Evolutionary conservation across 2,113 vertebrate species (phyloP).

Genomic region (Neodon shergylaensis): DNA sequence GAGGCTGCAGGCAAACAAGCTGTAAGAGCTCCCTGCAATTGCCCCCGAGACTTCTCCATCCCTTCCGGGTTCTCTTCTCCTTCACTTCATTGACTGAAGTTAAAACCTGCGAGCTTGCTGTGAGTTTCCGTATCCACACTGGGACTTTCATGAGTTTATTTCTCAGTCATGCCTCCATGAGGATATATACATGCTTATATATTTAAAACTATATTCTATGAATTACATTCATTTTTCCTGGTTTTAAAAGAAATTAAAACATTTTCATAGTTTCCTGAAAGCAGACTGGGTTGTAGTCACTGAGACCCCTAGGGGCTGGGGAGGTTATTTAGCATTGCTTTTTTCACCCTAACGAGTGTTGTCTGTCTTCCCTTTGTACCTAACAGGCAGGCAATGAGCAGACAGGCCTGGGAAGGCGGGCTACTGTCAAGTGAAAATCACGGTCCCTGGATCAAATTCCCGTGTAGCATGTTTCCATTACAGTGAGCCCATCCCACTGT

Average conservation of each 20-base stretch:
- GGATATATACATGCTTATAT: too few relatives aligned
- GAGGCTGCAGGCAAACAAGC: not conserved
- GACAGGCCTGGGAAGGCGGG: not conserved
- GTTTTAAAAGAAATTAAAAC: conserved; percentile 30
- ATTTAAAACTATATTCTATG: not conserved
- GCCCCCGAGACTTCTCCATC: not conserved
- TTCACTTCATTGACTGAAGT: not conserved
- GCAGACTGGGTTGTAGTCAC: not conserved
- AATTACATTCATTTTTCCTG: not conserved
- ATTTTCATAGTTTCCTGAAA: not conserved
- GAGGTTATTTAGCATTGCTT: not conserved
- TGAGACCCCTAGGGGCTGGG: too few relatives aligned
- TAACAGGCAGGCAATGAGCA: not conserved
- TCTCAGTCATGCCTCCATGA: not conserved
- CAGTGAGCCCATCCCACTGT: not conserved
- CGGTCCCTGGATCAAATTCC: conserved; percentile 15
- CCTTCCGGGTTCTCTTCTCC: not conserved
- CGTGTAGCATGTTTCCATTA: not conserved
- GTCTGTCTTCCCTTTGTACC: not conserved
- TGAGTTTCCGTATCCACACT: not conserved
- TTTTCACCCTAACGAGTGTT: not conserved
- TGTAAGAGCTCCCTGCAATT: not conserved
- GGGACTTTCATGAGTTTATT: not conserved
- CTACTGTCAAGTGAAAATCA: conserved; percentile 30
- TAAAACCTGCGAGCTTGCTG: not conserved